phyloP scores from a whole-genome alignment of 2,888 invertebrate species.

The Falcaria lacertinaria region DNA sequence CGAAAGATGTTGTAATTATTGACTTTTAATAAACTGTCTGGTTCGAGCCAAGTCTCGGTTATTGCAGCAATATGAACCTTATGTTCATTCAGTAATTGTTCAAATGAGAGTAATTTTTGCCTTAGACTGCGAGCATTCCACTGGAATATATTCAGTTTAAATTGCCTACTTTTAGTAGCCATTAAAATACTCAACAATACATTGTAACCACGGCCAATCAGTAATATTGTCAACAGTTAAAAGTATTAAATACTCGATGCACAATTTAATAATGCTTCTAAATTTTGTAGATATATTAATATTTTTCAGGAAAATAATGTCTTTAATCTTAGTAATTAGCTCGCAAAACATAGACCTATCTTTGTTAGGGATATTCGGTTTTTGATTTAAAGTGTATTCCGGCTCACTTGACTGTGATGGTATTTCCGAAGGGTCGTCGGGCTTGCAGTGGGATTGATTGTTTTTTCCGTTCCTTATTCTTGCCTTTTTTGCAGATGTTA shows the following conservation, averaged over 20 bases:
- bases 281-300: slow-evolving; percentile 4
- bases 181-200: neutral
- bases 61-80: slow-evolving; percentile 8
- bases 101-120: slow-evolving; percentile 6
- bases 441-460: no score
- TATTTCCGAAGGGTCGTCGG: no score
- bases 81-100: slow-evolving; percentile 5
- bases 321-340: neutral
- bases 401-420: no score
- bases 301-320: slow-evolving; percentile 1
- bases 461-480: no score
- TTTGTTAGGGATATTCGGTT: neutral
- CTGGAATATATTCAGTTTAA: neutral
- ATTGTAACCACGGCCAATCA: slow-evolving; percentile 8
- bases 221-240: slow-evolving; percentile 1
- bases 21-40: slow-evolving; percentile 4
- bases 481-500: no score
- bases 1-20: slow-evolving; percentile 11
- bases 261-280: neutral
- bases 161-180: neutral
- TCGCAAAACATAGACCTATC: neutral
- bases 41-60: slow-evolving; percentile 9
- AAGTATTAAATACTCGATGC: slow-evolving; percentile 2
- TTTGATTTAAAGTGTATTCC: no score
- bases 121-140: neutral